phyloP scores from a whole-genome alignment of 2,113 vertebrate species.

The Ameiurus melas region DNA sequence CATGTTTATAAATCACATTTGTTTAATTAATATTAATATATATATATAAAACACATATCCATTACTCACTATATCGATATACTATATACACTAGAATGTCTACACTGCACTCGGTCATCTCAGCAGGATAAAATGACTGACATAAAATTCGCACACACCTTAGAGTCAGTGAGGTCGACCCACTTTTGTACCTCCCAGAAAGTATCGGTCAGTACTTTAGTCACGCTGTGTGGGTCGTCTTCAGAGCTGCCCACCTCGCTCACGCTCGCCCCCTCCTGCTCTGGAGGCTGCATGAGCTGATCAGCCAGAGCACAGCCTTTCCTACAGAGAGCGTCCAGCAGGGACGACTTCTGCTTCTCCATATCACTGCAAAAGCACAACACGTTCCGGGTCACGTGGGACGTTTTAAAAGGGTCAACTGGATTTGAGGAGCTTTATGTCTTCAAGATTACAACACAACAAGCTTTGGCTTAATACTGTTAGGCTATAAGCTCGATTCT shows the following conservation, averaged over 20 bases:
- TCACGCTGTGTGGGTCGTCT: constrained; percentile 73
- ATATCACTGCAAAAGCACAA: constrained; percentile 80
- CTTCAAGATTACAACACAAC: not conserved
- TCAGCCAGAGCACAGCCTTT: constrained; percentile 91
- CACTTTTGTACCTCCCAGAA: constrained; percentile 98
- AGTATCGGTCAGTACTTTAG: constrained; percentile 78
- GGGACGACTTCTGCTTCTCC: constrained; percentile 93
- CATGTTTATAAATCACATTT: no score
- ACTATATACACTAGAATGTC: not conserved
- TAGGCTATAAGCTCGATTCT: not conserved
- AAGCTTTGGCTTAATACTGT: no score
- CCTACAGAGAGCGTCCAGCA: constrained; percentile 91
- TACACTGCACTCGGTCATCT: not conserved
- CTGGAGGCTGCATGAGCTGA: constrained; percentile 79
- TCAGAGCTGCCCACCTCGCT: constrained; percentile 78
- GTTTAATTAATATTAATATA: no score
- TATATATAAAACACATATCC: no score
- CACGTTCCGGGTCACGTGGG: not conserved
- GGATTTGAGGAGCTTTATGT: not conserved
- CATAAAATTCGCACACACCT: constrained; percentile 76
- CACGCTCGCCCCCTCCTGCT: constrained; percentile 79
- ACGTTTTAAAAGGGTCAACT: not conserved
- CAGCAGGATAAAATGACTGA: not conserved
- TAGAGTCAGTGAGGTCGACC: constrained; percentile 91
- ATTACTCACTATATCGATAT: not conserved